Conservation (phyloP, 2,888 invertebrate genomes). For the Caenorhabditis sp. region DNA sequence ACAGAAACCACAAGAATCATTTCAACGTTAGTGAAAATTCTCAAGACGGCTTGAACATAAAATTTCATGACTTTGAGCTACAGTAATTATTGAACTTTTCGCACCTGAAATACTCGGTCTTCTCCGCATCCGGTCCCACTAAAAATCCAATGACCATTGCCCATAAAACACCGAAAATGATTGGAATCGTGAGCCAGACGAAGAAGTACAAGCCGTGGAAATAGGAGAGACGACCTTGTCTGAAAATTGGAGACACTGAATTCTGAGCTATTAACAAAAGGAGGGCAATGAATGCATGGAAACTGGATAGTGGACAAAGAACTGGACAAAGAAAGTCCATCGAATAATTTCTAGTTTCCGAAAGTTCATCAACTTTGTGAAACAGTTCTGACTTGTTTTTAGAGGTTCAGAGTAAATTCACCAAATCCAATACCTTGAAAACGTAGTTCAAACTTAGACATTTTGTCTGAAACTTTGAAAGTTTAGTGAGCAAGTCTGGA, state of each 20-base stretch:
- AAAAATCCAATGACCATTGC: conserved; percentile 28
- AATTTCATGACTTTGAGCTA: too few species aligned
- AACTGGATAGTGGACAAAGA: too few species aligned
- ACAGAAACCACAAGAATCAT: background rate
- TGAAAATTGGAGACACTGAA: conserved; percentile 11
- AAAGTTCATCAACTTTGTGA: background rate
- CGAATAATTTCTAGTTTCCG: background rate
- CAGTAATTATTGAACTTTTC: too few species aligned
- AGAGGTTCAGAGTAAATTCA: too few species aligned
- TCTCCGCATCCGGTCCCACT: conserved; percentile 28
- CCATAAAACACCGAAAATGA: conserved; percentile 39
- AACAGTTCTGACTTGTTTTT: too few species aligned
- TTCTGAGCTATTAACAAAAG: background rate
- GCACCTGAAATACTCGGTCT: conserved; percentile 43
- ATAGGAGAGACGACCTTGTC: conserved; percentile 45
- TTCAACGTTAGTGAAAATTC: too few species aligned
- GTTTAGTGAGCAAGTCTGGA: too few species aligned
- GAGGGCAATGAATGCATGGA: background rate
- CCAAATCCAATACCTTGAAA: too few species aligned
- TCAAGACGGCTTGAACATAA: too few species aligned
- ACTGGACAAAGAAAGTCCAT: too few species aligned
- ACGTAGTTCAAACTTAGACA: too few species aligned
- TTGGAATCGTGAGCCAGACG: conserved; percentile 38
- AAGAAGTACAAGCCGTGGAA: conserved; percentile 33
- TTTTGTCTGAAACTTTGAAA: too few species aligned